Percentiles rank a stretch among this genome's conserved stretches.
These are phyloP conservation scores for Polymixis flavicincta DNA, from an alignment of 2,888 invertebrate species.

Conservation along the genomic window DNA sequence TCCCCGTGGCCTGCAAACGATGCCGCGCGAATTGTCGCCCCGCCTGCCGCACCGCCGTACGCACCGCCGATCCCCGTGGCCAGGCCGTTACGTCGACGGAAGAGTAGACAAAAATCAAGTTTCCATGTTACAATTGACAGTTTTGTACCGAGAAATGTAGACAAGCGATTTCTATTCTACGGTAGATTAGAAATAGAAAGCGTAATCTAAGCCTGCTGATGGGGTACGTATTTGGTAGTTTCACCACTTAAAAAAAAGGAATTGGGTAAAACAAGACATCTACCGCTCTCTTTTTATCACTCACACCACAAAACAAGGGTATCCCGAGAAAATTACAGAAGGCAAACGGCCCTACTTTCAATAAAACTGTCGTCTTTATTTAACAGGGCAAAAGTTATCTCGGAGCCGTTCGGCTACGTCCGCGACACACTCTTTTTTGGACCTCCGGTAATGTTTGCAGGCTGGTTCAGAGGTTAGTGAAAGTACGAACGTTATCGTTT, in stretches of 20 bases:
- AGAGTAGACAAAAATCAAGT: no score
- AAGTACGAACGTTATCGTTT: constrained; percentile 18
- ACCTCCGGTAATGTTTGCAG: constrained; percentile 45
- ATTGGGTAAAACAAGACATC: constrained; percentile 1
- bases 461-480: constrained; percentile 35
- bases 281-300: constrained; percentile 32
- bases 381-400: constrained; percentile 89
- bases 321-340: constrained; percentile 88
- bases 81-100: no score
- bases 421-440: constrained; percentile 68
- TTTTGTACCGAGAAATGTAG: no score
- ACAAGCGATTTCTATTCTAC: no score
- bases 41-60: no score
- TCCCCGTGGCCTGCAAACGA: no score
- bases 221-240: background rate
- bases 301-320: constrained; percentile 77
- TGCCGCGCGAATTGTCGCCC: no score
- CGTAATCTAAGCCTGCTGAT: no score
- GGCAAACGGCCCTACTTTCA: constrained; percentile 89
- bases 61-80: no score
- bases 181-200: no score
- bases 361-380: constrained; percentile 90
- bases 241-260: background rate
- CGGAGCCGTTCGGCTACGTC: constrained; percentile 70
- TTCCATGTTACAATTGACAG: no score